Base-by-base conservation (phyloP, 2,888 invertebrate genomes). In the Proisotoma minuta region DNA sequence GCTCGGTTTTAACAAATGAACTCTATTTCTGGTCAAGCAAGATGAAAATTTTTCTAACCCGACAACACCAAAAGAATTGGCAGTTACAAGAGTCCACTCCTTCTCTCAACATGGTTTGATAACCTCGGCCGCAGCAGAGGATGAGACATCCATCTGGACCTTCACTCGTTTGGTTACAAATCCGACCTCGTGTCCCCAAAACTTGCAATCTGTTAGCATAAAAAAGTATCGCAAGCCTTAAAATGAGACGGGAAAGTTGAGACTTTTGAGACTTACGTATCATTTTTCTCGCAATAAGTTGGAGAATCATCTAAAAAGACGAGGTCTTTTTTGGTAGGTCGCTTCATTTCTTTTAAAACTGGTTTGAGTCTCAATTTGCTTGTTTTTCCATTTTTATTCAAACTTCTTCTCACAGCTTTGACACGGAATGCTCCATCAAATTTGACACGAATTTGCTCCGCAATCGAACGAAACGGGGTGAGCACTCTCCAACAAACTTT, bases 11-110 rank as follows among this genome's bases (percentile, higher is more conserved):
- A n/a, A n/a, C n/a, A n/a, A n/a, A n/a, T n/a, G n/a, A n/a, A n/a
- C n/a, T n/a, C n/a, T n/a, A n/a, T n/a, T n/a, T n/a, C n/a, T n/a
- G n/a, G n/a, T n/a, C n/a, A n/a, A n/a, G n/a, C n/a, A n/a, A n/a
- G n/a, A n/a, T n/a, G n/a, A n/a, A n/a, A n/a, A n/a, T n/a, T n/a
- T n/a, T n/a, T n/a, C n/a, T n/a, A n/a, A n/a, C 93, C 78, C 90
- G 86, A 82, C 93, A 94, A 80, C 93, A 94, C 88, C 91, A 94
- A 77, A 85, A 85, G 79, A 94, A 94, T 76, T 88, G 87, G 79
- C 94, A 94, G 74, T 87, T 86, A 79, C 93, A 94, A 76, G 89
- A 88, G 75, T 87, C 85, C 77, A 84, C 84, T 77, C 89, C 88
- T 70, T 84, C 82, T 68, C 87, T 83, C 70, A 84, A 82, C 75